A percentile compares a stretch with the other conserved stretches of the same genome.
Evolutionary conservation across 2,113 vertebrate species (phyloP).

Genomic region (Parus major): DNA sequence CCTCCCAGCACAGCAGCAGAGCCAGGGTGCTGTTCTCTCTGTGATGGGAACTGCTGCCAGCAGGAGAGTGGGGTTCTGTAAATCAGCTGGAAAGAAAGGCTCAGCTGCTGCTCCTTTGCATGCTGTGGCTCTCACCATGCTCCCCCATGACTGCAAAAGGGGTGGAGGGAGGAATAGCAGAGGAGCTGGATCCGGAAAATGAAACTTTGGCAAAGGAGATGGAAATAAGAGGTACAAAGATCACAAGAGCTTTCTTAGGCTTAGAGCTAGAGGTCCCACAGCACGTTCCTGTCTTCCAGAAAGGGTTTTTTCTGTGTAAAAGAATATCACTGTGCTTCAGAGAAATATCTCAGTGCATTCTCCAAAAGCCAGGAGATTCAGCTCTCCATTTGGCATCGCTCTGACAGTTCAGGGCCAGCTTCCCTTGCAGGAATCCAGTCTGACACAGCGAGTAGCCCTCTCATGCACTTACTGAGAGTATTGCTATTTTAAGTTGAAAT

Average conservation of each 20-base stretch:
- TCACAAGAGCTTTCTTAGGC: not conserved
- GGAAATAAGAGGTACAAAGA: not conserved
- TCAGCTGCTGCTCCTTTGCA: not conserved
- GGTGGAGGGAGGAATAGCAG: not conserved
- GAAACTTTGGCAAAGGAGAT: not conserved
- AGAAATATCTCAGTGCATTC: not conserved
- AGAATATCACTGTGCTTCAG: not conserved
- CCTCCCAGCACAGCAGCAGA: not conserved
- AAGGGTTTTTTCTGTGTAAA: not conserved
- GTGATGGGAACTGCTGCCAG: accelerated
- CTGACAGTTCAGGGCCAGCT: not conserved
- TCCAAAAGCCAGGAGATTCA: not conserved
- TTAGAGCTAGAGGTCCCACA: not conserved
- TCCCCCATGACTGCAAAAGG: not conserved
- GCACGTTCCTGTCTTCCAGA: not conserved
- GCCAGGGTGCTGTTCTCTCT: accelerated
- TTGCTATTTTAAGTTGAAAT: not conserved
- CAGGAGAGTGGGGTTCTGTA: not conserved
- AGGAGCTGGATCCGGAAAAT: not conserved
- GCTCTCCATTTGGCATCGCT: not conserved
- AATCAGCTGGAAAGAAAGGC: not conserved
- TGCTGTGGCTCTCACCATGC: no score
- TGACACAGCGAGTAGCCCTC: not conserved
- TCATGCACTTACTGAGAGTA: not conserved
- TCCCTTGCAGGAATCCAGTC: not conserved